A percentile compares a stretch with the other conserved stretches of the same genome.
Evolutionary conservation across 37 sponge, comb jelly and placozoan genomes (phyloP).

Genomic region (Chondrilla cf. caribensis): DNA sequence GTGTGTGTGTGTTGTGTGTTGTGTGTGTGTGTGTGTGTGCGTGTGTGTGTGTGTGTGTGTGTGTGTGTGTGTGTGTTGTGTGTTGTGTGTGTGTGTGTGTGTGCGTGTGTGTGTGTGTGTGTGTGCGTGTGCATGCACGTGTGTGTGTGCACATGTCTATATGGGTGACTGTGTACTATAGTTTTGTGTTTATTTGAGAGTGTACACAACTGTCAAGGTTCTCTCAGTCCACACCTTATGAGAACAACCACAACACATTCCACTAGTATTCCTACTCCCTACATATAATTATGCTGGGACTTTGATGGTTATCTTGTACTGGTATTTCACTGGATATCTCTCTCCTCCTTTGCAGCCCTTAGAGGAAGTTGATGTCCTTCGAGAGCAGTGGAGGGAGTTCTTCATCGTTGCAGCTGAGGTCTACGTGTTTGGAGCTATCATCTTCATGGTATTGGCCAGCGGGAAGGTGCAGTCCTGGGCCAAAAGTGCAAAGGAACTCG

Average conservation of each 20-base stretch:
- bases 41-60: constrained; percentile 21
- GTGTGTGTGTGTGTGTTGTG: background rate
- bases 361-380: background rate
- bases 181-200: background rate
- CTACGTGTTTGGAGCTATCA: constrained; percentile 63
- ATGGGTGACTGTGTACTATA: background rate
- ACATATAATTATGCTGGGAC: no score
- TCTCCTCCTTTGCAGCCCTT: background rate
- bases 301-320: no score
- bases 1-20: background rate
- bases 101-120: constrained; percentile 1
- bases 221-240: no score
- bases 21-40: constrained; percentile 1
- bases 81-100: background rate
- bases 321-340: no score
- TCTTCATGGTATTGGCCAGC: constrained; percentile 58
- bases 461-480: constrained; percentile 81
- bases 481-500: background rate
- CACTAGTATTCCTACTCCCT: no score
- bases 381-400: constrained; percentile 79
- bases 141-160: background rate
- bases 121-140: background rate
- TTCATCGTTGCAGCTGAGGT: constrained; percentile 77
- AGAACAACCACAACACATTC: no score
- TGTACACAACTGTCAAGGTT: no score